Conservation (phyloP, 2,113 vertebrate genomes). For the Colossoma macropomum region DNA sequence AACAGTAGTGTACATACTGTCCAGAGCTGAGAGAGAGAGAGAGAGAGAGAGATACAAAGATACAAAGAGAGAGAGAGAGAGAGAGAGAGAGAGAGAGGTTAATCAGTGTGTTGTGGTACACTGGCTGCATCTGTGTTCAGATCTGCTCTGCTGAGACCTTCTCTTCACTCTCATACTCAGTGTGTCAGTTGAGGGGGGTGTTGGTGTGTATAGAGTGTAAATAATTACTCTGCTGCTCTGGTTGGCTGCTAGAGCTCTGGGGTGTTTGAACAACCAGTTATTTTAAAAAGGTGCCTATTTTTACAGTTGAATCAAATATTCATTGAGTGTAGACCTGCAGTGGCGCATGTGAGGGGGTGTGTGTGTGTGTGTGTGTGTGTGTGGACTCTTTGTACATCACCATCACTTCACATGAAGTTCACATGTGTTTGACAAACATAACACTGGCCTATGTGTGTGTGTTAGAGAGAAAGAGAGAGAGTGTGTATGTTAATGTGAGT, state of each 20-base stretch:
- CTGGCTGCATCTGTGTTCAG: not conserved
- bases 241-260: constrained; percentile 28
- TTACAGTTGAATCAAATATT: constrained; percentile 44
- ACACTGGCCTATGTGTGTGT: not conserved
- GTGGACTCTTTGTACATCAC: not conserved
- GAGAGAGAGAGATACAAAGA: not conserved
- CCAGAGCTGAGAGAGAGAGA: not conserved
- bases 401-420: not conserved
- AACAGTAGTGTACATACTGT: no score
- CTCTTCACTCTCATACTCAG: not conserved
- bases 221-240: constrained; percentile 45
- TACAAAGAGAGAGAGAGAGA: constrained; percentile 15
- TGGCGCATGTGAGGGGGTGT: not conserved
- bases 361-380: no score
- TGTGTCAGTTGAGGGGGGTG: constrained; percentile 13
- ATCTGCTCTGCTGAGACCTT: constrained; percentile 5
- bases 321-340: constrained; percentile 34
- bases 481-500: not conserved
- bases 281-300: constrained; percentile 50
- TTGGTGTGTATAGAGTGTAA: constrained; percentile 32
- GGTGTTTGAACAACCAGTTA: constrained; percentile 35
- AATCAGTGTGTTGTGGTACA: constrained; percentile 18
- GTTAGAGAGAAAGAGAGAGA: no score
- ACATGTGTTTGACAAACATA: not conserved
- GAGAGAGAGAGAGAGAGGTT: constrained; percentile 21